A percentile compares a stretch with the other conserved stretches of the same genome.
phyloP scores from a whole-genome alignment of 2,113 vertebrate genomes.

The Dicrurus megarhynchus region DNA sequence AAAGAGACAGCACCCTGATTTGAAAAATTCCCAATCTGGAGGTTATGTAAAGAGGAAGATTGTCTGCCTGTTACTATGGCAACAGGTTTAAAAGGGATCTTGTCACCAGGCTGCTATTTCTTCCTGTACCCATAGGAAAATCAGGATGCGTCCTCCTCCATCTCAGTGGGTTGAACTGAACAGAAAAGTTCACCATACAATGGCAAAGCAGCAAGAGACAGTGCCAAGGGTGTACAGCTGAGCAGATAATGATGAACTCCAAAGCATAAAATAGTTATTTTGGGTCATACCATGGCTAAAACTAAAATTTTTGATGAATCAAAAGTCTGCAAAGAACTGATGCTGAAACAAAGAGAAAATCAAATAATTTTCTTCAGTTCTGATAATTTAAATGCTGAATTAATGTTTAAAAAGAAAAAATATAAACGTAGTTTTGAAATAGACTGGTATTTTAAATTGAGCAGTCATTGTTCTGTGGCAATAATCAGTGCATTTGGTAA shows the following conservation, averaged over 20 bases:
- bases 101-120: conserved; percentile 21
- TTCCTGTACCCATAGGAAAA: conserved; percentile 32
- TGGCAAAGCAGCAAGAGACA: conserved; percentile 12
- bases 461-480: not conserved
- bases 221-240: not conserved
- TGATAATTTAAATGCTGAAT: not conserved
- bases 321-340: not conserved
- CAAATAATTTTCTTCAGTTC: not conserved
- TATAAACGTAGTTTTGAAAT: not conserved
- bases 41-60: conserved; percentile 2
- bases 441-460: not conserved
- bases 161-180: conserved; percentile 1
- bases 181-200: conserved; percentile 36
- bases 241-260: not conserved
- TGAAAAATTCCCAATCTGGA: conserved; percentile 14
- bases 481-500: not conserved
- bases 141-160: conserved; percentile 6
- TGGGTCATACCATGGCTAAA: not conserved
- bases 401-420: not conserved
- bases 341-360: not conserved
- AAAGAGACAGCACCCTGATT: not conserved
- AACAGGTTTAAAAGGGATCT: conserved; percentile 34
- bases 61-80: conserved; percentile 37
- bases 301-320: not conserved
- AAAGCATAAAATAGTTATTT: not conserved